A percentile compares a stretch with the other conserved stretches of the same genome.
phyloP scores from a whole-genome alignment of 2,888 invertebrate genomes.

The Schizaphis graminum region DNA sequence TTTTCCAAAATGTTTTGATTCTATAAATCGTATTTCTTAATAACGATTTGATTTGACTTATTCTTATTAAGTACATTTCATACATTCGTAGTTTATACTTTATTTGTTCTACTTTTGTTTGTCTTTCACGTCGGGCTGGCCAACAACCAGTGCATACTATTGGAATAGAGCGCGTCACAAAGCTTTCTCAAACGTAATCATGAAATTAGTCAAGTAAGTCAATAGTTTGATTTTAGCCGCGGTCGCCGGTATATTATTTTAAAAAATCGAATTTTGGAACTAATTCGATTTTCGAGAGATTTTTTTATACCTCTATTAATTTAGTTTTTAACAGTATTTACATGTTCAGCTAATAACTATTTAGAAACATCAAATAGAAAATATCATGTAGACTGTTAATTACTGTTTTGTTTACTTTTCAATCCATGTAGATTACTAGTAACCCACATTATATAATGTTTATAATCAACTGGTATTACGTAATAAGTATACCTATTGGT shows the following conservation, averaged over 20 bases:
- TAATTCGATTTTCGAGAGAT: background rate
- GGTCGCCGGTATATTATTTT: background rate
- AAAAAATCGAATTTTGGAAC: background rate
- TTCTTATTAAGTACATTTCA: background rate
- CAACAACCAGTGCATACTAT: background rate
- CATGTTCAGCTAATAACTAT: background rate
- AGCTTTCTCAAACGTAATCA: background rate
- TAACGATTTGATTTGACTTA: background rate
- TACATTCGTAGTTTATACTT: background rate
- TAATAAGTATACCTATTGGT: background rate
- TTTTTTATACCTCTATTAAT: background rate
- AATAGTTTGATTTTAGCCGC: background rate
- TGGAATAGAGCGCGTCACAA: background rate
- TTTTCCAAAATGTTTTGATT: slow-evolving; percentile 14
- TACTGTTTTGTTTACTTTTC: background rate
- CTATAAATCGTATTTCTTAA: background rate
- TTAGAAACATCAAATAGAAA: background rate
- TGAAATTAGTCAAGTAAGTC: slow-evolving; percentile 60
- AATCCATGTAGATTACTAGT: background rate
- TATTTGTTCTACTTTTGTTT: background rate
- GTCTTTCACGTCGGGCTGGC: background rate
- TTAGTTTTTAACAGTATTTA: background rate
- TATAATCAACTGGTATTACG: background rate
- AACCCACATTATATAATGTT: background rate
- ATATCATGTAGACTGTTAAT: background rate